Evolutionary conservation across 64 coral and sea anemone genomes (phyloP).

Genomic region (Trachythela sp.): DNA sequence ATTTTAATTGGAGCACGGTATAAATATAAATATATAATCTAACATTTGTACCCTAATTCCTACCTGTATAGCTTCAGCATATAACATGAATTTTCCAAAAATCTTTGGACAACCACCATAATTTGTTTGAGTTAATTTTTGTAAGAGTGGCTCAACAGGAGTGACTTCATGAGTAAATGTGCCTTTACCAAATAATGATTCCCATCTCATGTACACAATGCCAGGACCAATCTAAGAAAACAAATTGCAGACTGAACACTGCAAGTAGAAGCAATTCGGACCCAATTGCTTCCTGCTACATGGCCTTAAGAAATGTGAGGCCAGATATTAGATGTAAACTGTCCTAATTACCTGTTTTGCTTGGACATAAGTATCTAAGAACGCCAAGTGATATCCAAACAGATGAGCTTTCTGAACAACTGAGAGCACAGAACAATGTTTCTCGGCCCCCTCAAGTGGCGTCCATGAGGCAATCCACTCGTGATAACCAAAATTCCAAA

Average conservation of each 20-base stretch:
- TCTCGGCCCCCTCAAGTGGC: constrained; percentile 48
- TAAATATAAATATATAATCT: no score
- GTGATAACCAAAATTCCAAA: constrained; percentile 51
- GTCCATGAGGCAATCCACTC: constrained; percentile 60
- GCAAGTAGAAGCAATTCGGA: neutral
- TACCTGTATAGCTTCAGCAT: constrained; percentile 75
- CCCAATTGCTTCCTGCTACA: neutral
- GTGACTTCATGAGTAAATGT: constrained; percentile 58
- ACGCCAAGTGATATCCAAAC: constrained; percentile 65
- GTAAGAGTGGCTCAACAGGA: constrained; percentile 73
- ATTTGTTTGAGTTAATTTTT: constrained; percentile 60
- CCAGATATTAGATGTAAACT: neutral
- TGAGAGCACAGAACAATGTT: constrained; percentile 55
- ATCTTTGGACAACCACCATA: constrained; percentile 41
- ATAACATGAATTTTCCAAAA: constrained; percentile 54
- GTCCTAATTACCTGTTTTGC: constrained; percentile 67
- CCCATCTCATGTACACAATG: constrained; percentile 66
- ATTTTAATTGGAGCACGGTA: no score
- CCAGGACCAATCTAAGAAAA: constrained; percentile 76
- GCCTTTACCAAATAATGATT: constrained; percentile 40
- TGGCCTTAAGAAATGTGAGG: no score
- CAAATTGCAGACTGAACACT: no score
- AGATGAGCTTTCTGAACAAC: constrained; percentile 40
- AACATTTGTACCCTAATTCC: neutral
- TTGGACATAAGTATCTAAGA: constrained; percentile 56